A percentile compares a stretch with the other conserved stretches of the same genome.
Evolutionary conservation across 2,888 invertebrate genomes (phyloP).

Genomic region (Hermaeophaga mercurialis): DNA sequence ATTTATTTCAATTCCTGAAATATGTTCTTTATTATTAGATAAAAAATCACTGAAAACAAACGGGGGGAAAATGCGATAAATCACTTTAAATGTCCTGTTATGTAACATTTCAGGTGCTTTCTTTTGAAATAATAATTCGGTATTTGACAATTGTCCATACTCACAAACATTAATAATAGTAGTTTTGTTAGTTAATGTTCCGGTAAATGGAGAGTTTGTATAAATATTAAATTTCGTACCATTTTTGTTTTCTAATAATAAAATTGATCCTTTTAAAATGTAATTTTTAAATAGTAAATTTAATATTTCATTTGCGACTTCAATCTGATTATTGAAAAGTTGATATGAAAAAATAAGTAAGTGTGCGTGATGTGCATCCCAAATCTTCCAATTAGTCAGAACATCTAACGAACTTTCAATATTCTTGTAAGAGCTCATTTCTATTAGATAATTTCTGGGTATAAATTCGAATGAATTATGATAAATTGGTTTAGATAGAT

Average conservation of each 20-base stretch:
- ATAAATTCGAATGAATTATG: not conserved
- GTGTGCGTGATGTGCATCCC: not conserved
- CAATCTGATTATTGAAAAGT: not conserved
- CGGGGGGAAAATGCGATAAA: not conserved
- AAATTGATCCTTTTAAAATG: not conserved
- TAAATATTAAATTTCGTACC: not conserved
- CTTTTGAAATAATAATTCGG: not conserved
- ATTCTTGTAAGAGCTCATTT: not conserved
- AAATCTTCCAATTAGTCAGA: not conserved
- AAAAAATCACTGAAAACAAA: no score
- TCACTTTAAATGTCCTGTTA: not conserved
- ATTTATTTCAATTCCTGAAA: not conserved
- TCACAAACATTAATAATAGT: not conserved
- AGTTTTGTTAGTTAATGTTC: not conserved
- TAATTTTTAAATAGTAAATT: not conserved
- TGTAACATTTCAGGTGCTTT: not conserved
- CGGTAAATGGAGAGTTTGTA: no score
- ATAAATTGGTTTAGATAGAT: not conserved
- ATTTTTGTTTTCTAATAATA: not conserved
- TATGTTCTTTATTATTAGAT: no score
- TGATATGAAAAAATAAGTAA: not conserved
- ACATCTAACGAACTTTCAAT: not conserved
- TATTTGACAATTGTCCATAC: not conserved
- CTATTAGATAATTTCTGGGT: not conserved
- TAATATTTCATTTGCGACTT: not conserved